Conservation (phyloP, 2,797 vertebrate species). For the Coracias cyanogaster region DNA sequence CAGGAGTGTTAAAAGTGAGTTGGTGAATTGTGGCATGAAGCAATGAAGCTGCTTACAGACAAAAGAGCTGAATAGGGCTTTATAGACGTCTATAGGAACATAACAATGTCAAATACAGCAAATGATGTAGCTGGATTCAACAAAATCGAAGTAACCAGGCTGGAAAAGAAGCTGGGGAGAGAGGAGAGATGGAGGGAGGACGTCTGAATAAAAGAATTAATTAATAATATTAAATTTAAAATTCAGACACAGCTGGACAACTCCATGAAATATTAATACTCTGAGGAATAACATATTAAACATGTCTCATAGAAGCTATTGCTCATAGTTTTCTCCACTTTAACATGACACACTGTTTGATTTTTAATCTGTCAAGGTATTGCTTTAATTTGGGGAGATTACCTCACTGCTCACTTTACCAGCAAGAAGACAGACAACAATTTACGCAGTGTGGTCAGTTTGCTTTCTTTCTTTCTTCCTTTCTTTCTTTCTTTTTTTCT, state of each 20-base stretch:
- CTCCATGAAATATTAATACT: not conserved
- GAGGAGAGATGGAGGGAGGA: not conserved
- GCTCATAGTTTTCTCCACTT: not conserved
- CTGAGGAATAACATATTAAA: not conserved
- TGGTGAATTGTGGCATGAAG: constrained; percentile 49
- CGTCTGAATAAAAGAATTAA: not conserved
- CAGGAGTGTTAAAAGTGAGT: constrained; percentile 63
- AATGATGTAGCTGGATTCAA: not conserved
- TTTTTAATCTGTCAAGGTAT: not conserved
- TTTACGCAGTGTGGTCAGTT: not conserved
- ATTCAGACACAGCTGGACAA: not conserved
- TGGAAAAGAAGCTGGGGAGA: not conserved
- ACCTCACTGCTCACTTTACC: not conserved
- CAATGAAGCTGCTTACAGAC: constrained; percentile 22
- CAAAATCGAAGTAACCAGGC: not conserved
- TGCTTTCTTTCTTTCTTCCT: too few relatives aligned
- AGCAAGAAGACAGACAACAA: not conserved
- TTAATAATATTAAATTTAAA: not conserved
- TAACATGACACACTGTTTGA: not conserved
- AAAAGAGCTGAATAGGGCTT: constrained; percentile 55
- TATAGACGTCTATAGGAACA: not conserved
- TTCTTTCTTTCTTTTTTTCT: not conserved
- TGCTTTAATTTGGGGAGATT: not conserved
- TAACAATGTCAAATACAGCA: constrained; percentile 4
- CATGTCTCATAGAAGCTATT: not conserved